Evolutionary conservation across 2,888 invertebrate species (phyloP).

Genomic region (Dryobota labecula): DNA sequence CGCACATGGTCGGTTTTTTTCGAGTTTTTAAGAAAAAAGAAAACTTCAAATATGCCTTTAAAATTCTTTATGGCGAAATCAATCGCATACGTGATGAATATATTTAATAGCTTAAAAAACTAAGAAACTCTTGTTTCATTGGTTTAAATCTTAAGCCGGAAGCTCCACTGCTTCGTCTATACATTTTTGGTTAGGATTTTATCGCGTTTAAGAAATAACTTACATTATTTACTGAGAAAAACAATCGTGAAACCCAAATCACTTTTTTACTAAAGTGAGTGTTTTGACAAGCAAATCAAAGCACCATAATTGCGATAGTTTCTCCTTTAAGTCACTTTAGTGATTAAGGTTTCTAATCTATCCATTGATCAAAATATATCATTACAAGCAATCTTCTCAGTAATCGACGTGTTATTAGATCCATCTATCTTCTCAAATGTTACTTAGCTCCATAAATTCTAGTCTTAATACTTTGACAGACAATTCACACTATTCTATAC

Average conservation of each 20-base stretch:
- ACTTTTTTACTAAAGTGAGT: too few relatives aligned
- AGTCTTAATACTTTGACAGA: slow-evolving; percentile 47
- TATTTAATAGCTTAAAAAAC: slow-evolving; percentile 3
- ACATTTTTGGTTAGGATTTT: too few relatives aligned
- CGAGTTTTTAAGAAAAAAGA: too few relatives aligned
- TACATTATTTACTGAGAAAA: too few relatives aligned
- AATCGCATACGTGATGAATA: too few relatives aligned
- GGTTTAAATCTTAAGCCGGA: slow-evolving; percentile 5
- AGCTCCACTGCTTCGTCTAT: too few relatives aligned
- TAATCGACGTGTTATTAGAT: slow-evolving; percentile 33
- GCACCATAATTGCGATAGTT: too few relatives aligned
- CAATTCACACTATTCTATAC: slow-evolving; percentile 29
- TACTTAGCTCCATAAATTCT: slow-evolving; percentile 10
- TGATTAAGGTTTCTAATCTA: slow-evolving; percentile 14
- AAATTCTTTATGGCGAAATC: neutral
- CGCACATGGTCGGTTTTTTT: too few relatives aligned
- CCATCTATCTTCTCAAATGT: slow-evolving; percentile 31
- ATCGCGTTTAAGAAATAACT: too few relatives aligned
- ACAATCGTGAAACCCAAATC: too few relatives aligned
- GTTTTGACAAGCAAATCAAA: too few relatives aligned
- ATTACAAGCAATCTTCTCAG: slow-evolving; percentile 14
- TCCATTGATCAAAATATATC: slow-evolving; percentile 18
- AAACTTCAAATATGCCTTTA: too few relatives aligned
- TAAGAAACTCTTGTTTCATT: neutral
- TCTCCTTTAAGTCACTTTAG: neutral